A percentile compares a stretch with the other conserved stretches of the same genome.
These are phyloP conservation scores for Mactromeris polynyma DNA, from an alignment of 2,888 invertebrate genomes.

Conservation along the genomic window DNA sequence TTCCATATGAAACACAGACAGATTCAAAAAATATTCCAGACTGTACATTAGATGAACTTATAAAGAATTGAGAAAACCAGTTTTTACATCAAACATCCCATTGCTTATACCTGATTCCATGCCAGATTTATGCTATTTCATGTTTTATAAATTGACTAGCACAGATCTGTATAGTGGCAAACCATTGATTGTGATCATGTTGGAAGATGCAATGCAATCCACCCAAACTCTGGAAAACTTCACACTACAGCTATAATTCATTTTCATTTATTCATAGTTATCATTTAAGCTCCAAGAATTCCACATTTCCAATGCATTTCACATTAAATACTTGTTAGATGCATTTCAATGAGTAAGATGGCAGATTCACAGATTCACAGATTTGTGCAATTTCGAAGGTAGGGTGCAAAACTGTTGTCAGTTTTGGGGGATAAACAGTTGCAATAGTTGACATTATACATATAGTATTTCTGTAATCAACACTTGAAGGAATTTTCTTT, in stretches of 20 bases:
- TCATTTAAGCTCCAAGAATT: too few relatives aligned
- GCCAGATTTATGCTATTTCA: background rate
- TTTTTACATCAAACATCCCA: background rate
- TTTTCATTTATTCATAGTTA: background rate
- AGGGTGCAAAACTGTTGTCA: too few relatives aligned
- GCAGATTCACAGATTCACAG: too few relatives aligned
- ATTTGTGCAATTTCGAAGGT: too few relatives aligned
- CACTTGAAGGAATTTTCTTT: too few relatives aligned
- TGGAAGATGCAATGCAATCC: background rate
- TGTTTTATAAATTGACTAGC: slow-evolving; percentile 12
- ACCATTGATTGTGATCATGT: background rate
- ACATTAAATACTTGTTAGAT: too few relatives aligned
- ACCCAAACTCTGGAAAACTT: slow-evolving; percentile 11
- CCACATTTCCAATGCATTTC: too few relatives aligned
- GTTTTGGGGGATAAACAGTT: too few relatives aligned
- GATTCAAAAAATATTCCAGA: background rate
- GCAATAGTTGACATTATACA: too few relatives aligned
- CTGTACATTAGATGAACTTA: background rate
- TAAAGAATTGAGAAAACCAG: background rate
- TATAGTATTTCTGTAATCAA: too few relatives aligned
- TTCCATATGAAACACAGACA: background rate
- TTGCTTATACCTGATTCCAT: background rate
- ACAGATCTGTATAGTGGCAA: background rate
- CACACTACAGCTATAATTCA: background rate
- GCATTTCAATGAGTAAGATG: too few relatives aligned